Conservation (phyloP, 1,140 invertebrate genomes). For the Apis laboriosa region DNA sequence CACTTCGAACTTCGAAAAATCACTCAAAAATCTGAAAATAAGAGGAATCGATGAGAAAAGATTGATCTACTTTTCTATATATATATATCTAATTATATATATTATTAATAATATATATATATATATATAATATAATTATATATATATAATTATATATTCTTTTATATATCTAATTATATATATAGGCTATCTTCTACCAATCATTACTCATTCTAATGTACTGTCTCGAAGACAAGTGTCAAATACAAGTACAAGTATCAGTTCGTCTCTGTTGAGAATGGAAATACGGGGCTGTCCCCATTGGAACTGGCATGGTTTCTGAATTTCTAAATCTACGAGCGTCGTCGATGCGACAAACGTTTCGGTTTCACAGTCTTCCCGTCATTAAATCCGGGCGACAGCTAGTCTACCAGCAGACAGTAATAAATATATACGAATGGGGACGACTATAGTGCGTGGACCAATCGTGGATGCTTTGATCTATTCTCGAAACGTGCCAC, state of each 20-base stretch:
- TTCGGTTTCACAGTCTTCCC: constrained; percentile 42
- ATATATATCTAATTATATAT: too few species aligned
- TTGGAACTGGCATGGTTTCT: not conserved
- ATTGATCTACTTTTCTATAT: too few species aligned
- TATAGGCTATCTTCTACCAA: too few species aligned
- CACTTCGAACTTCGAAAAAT: too few species aligned
- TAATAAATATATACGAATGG: constrained; percentile 61
- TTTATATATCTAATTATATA: too few species aligned
- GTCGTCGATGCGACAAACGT: constrained; percentile 41
- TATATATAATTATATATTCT: too few species aligned
- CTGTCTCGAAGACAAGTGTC: not conserved
- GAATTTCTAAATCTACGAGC: not conserved
- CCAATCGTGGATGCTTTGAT: constrained; percentile 52
- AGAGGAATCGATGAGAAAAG: too few species aligned
- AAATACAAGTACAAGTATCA: not conserved
- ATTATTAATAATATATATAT: too few species aligned
- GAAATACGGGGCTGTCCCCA: not conserved
- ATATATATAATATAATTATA: too few species aligned
- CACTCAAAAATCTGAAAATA: too few species aligned
- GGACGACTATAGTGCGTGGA: constrained; percentile 48
- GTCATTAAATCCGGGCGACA: constrained; percentile 50
- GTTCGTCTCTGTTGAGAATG: not conserved
- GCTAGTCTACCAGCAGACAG: constrained; percentile 47
- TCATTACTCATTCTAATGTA: too few species aligned
- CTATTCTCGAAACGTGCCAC: constrained; percentile 54